These are phyloP conservation scores for human (Homo sapiens) DNA, from an alignment of 2,113 vertebrate genomes.

Conservation along the genomic window DNA sequence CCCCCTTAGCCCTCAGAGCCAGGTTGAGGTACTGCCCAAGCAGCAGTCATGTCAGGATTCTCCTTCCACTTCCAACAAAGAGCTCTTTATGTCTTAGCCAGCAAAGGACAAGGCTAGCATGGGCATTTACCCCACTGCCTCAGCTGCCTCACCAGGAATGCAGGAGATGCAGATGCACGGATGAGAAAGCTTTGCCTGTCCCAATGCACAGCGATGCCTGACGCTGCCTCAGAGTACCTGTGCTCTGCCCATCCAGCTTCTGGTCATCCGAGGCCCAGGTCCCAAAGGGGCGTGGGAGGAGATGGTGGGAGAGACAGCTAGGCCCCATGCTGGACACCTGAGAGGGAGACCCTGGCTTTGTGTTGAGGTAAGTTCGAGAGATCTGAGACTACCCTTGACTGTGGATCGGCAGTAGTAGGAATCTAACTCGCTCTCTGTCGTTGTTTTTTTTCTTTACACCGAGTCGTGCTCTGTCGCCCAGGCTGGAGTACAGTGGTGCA, in stretches of 20 bases:
- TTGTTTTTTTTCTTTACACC: no score
- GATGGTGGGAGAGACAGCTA: accelerated
- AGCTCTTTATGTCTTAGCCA: background rate
- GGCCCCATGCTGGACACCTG: accelerated
- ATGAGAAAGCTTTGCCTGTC: background rate
- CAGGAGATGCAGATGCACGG: background rate
- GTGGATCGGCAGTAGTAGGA: background rate
- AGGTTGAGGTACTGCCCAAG: background rate
- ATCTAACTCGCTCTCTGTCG: background rate
- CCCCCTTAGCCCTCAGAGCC: background rate
- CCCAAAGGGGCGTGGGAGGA: background rate
- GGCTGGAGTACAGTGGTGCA: no score
- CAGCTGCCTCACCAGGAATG: background rate
- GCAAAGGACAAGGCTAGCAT: background rate
- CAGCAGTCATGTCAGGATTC: background rate
- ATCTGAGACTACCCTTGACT: background rate
- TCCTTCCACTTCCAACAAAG: background rate
- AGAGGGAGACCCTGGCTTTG: accelerated
- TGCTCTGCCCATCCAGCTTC: background rate
- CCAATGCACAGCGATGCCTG: background rate
- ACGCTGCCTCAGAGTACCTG: accelerated
- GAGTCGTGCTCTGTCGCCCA: no score
- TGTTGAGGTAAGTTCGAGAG: accelerated
- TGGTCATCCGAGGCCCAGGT: background rate
- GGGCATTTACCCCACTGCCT: background rate